A percentile compares a stretch with the other conserved stretches of the same genome.
phyloP scores from a whole-genome alignment of 2,113 vertebrate genomes.

The Malurus melanocephalus region DNA sequence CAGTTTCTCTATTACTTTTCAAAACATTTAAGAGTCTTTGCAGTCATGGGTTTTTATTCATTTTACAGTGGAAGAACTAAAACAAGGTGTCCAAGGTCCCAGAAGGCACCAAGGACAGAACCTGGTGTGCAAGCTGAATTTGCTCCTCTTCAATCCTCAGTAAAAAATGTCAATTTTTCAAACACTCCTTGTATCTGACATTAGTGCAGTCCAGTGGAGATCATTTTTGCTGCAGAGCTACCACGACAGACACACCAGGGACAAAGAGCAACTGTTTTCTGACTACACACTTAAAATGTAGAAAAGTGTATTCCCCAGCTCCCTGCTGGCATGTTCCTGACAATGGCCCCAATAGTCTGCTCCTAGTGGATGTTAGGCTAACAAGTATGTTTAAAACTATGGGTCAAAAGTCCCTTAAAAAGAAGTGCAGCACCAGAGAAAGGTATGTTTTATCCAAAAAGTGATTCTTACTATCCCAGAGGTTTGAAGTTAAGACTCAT shows the following conservation, averaged over 20 bases:
- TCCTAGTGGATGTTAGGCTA: background rate
- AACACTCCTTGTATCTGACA: background rate
- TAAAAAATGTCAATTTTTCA: background rate
- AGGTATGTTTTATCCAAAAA: background rate
- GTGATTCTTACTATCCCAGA: background rate
- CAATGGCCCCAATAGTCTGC: background rate
- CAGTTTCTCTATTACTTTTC: background rate
- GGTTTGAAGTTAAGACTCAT: background rate
- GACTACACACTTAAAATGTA: background rate
- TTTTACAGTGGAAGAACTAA: background rate
- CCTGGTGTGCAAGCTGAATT: background rate
- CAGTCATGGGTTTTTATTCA: background rate
- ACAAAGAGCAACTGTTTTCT: background rate
- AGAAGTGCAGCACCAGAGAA: background rate
- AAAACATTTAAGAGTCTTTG: background rate
- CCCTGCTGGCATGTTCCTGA: fast-evolving
- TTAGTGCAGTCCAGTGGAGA: background rate
- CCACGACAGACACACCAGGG: background rate
- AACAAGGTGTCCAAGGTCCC: background rate
- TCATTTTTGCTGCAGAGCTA: background rate
- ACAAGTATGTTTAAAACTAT: background rate
- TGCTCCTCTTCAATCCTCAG: background rate
- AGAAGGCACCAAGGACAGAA: background rate
- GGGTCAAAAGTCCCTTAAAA: background rate
- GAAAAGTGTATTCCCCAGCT: background rate